Evolutionary conservation across 1,140 invertebrate genomes (phyloP).

Genomic region (Dendrolimus punctatus): DNA sequence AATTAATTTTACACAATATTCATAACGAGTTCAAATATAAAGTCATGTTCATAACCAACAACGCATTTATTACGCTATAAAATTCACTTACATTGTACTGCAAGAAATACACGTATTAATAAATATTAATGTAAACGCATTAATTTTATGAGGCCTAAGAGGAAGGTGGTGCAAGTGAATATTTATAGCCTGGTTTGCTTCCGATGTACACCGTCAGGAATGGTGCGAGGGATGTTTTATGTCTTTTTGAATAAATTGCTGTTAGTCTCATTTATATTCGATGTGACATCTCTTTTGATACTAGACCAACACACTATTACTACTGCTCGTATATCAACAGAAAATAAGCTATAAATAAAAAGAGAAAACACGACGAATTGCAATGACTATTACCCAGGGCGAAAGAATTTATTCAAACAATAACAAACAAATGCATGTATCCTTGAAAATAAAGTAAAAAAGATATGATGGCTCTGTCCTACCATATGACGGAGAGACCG

Average conservation of each 20-base stretch:
- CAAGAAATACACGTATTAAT: conserved; percentile 54
- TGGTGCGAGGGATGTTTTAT: conserved; percentile 1
- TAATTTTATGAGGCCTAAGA: conserved; percentile 58
- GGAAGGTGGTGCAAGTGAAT: conserved; percentile 44
- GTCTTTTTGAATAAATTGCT: not conserved
- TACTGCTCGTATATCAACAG: too few relatives aligned
- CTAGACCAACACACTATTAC: too few relatives aligned
- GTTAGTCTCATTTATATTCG: not conserved
- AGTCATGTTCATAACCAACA: conserved; percentile 33
- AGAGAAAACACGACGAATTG: too few relatives aligned
- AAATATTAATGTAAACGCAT: conserved; percentile 61
- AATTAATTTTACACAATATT: too few relatives aligned
- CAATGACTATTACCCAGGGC: too few relatives aligned
- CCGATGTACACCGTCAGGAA: conserved; percentile 19
- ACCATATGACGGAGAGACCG: too few relatives aligned
- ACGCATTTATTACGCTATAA: conserved; percentile 51
- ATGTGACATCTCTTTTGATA: too few relatives aligned
- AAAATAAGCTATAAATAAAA: too few relatives aligned
- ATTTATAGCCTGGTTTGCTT: conserved; percentile 45
- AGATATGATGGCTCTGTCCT: too few relatives aligned
- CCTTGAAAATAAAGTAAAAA: too few relatives aligned
- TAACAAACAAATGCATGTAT: too few relatives aligned
- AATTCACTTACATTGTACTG: conserved; percentile 49
- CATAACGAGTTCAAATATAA: conserved; percentile 20
- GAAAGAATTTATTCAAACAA: too few relatives aligned